phyloP scores from a whole-genome alignment of 30 jellyfish, hydroid and myxozoan species.

The Cassiopea andromeda region DNA sequence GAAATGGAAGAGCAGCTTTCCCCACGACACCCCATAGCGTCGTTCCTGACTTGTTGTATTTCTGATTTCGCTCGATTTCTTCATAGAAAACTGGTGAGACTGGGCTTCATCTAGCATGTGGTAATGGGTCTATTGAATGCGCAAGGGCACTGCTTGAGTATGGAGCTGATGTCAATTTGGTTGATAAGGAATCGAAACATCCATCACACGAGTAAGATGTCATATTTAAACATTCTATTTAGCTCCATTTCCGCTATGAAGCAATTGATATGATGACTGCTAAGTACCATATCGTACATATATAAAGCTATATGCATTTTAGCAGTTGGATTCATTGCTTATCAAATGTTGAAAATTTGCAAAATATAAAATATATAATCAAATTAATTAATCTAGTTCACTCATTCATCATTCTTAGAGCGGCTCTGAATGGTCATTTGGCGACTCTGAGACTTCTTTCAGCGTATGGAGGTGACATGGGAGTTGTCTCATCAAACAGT shows the following conservation, averaged over 20 bases:
- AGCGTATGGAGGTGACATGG: constrained; percentile 79
- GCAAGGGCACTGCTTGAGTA: constrained; percentile 72
- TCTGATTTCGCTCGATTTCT: not conserved
- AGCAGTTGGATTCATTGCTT: too few species aligned
- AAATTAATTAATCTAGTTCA: too few species aligned
- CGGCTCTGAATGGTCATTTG: constrained; percentile 81
- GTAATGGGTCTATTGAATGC: constrained; percentile 74
- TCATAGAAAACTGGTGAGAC: constrained; percentile 75
- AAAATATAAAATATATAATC: too few species aligned
- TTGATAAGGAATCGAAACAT: constrained; percentile 58
- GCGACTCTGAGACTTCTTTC: constrained; percentile 64
- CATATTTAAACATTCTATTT: too few species aligned
- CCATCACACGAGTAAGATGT: constrained; percentile 83
- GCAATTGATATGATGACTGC: too few species aligned
- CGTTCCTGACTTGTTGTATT: too few species aligned
- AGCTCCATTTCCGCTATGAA: too few species aligned
- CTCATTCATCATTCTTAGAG: constrained; percentile 38
- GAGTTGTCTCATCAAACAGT: constrained; percentile 30
- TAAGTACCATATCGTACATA: too few species aligned
- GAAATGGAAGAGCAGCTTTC: too few species aligned
- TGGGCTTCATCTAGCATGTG: constrained; percentile 79
- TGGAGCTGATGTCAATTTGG: constrained; percentile 72
- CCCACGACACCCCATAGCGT: too few species aligned
- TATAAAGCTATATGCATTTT: too few species aligned
- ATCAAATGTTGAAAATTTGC: too few species aligned